A percentile compares a stretch with the other conserved stretches of the same genome.
Evolutionary conservation across 2,797 vertebrate species (phyloP).

Genomic region (Falco rusticolus): DNA sequence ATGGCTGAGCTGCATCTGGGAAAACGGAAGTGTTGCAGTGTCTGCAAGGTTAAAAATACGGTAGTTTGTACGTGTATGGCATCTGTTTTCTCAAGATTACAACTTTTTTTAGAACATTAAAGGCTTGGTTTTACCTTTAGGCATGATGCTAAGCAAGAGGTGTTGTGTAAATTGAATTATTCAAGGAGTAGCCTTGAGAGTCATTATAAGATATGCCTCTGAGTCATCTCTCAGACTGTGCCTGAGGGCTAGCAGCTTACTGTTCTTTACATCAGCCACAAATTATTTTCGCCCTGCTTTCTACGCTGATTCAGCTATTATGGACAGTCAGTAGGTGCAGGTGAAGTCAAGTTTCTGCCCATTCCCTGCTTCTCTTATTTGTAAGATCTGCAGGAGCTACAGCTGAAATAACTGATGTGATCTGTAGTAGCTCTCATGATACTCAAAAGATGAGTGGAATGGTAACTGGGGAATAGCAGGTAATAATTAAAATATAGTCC

Average conservation of each 20-base stretch:
- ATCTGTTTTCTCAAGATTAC: neutral
- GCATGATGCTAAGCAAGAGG: neutral
- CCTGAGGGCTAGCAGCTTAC: neutral
- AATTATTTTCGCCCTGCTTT: neutral
- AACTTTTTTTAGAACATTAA: neutral
- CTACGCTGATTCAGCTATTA: neutral
- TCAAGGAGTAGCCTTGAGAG: neutral
- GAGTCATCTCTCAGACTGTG: neutral
- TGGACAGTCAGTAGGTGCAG: neutral
- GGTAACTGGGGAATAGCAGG: neutral
- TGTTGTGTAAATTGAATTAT: neutral
- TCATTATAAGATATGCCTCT: neutral
- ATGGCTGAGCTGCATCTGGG: neutral
- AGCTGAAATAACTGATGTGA: neutral
- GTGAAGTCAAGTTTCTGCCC: neutral
- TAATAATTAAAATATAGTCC: neutral
- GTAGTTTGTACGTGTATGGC: accelerated
- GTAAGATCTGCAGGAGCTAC: neutral
- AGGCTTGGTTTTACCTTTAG: neutral
- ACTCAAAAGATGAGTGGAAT: neutral
- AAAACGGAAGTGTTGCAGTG: neutral
- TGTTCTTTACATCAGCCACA: neutral
- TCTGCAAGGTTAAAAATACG: neutral
- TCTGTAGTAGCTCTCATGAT: neutral
- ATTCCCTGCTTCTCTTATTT: neutral